Conservation (phyloP, 2,113 vertebrate genomes). For the Anas platyrhynchos region DNA sequence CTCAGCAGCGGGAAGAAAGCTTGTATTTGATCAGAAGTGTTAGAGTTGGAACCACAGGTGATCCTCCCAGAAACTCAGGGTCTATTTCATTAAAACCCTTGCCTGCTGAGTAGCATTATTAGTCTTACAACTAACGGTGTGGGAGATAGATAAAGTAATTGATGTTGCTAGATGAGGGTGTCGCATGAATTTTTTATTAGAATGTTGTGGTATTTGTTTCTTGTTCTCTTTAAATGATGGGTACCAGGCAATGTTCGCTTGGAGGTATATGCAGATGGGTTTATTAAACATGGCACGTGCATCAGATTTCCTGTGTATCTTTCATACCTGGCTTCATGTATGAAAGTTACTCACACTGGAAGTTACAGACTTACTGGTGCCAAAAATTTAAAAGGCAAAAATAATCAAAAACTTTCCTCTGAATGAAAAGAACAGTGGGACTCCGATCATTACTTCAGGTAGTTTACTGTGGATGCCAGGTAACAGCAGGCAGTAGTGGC, state of each 20-base stretch:
- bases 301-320: neutral
- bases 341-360: conserved; percentile 19
- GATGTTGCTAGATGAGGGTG: conserved; percentile 32
- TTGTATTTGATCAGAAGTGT: conserved; percentile 61
- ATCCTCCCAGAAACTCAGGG: conserved; percentile 37
- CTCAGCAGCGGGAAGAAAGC: conserved; percentile 41
- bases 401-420: neutral
- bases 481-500: conserved; percentile 24
- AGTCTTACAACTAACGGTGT: conserved; percentile 39
- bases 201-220: conserved; percentile 25
- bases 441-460: conserved; percentile 24
- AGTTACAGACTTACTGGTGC: neutral
- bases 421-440: conserved; percentile 20
- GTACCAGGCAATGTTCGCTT: neutral
- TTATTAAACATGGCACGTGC: neutral
- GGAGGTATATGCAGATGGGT: neutral
- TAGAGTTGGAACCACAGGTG: conserved; percentile 53
- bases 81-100: conserved; percentile 65
- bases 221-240: conserved; percentile 8
- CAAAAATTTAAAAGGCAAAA: conserved; percentile 3
- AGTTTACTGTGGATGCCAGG: conserved; percentile 20
- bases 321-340: neutral
- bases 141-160: conserved; percentile 46
- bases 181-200: conserved; percentile 21
- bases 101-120: conserved; percentile 65